Percentiles rank a stretch among this genome's conserved stretches.
Conservation (phyloP, 2,113 vertebrate genomes). For the Chamaea fasciata region DNA sequence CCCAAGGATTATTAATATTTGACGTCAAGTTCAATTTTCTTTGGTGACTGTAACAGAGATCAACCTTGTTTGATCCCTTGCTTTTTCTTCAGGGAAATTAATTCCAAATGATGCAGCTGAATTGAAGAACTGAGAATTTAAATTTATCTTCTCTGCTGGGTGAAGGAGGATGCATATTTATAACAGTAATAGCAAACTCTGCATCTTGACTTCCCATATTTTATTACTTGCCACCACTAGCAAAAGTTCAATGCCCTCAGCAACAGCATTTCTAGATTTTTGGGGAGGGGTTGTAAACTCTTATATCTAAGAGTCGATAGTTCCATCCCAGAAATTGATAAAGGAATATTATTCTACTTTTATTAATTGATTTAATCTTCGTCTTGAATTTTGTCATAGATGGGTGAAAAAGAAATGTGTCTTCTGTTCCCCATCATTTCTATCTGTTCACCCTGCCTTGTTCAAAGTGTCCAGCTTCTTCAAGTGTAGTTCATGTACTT, state of each 20-base stretch:
- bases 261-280: neutral
- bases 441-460: neutral
- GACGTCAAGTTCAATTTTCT: slow-evolving; percentile 27
- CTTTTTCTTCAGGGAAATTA: slow-evolving; percentile 47
- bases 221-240: neutral
- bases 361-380: neutral
- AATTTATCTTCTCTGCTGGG: neutral
- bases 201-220: neutral
- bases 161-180: slow-evolving; percentile 32
- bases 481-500: neutral
- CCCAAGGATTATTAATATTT: slow-evolving; percentile 47
- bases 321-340: neutral
- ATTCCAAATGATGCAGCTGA: slow-evolving; percentile 33
- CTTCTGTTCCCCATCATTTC: neutral
- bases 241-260: neutral
- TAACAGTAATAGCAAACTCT: neutral
- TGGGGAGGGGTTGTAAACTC: neutral
- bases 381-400: neutral
- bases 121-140: slow-evolving; percentile 35
- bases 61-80: slow-evolving; percentile 30
- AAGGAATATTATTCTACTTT: neutral
- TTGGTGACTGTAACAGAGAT: slow-evolving; percentile 16
- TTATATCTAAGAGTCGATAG: neutral
- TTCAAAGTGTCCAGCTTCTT: neutral
- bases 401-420: neutral